These are phyloP conservation scores for Pseudochirops corinnae DNA, from an alignment of 2,797 vertebrate genomes.

Conservation along the genomic window DNA sequence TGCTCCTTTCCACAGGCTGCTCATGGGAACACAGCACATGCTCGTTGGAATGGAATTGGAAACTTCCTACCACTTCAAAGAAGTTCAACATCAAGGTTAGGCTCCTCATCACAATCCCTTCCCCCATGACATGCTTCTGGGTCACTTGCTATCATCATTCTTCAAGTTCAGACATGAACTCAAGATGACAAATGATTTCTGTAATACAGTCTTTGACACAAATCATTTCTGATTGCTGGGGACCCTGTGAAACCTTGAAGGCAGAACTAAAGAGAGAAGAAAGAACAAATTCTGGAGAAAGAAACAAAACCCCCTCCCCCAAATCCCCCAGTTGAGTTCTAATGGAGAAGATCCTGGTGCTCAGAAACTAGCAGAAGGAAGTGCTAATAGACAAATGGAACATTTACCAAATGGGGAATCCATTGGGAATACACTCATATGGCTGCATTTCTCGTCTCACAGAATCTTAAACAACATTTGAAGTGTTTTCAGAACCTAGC, in stretches of 20 bases:
- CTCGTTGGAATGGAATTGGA: background rate
- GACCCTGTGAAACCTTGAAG: conserved; percentile 75
- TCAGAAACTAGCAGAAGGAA: background rate
- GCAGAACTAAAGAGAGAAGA: conserved; percentile 45
- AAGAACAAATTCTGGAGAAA: conserved; percentile 64
- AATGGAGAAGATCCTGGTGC: conserved; percentile 38
- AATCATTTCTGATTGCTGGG: conserved; percentile 77
- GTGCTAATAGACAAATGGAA: conserved; percentile 55
- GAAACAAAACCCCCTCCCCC: background rate
- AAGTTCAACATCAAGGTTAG: conserved; percentile 68
- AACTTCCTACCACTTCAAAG: conserved; percentile 43
- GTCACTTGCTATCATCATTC: conserved; percentile 59
- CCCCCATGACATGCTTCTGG: conserved; percentile 18
- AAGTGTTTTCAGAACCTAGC: conserved; percentile 5
- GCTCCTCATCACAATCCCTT: conserved; percentile 14
- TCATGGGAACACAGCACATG: background rate
- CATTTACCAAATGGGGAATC: conserved; percentile 34
- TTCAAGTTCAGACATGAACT: conserved; percentile 63
- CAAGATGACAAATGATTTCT: conserved; percentile 78
- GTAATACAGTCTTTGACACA: conserved; percentile 77
- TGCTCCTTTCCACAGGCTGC: background rate
- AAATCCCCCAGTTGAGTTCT: conserved; percentile 29
- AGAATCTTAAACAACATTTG: conserved; percentile 24
- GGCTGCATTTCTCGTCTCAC: background rate
- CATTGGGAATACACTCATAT: background rate